Evolutionary conservation across 2,888 invertebrate species (phyloP).

Genomic region (Aleiodes testaceus): DNA sequence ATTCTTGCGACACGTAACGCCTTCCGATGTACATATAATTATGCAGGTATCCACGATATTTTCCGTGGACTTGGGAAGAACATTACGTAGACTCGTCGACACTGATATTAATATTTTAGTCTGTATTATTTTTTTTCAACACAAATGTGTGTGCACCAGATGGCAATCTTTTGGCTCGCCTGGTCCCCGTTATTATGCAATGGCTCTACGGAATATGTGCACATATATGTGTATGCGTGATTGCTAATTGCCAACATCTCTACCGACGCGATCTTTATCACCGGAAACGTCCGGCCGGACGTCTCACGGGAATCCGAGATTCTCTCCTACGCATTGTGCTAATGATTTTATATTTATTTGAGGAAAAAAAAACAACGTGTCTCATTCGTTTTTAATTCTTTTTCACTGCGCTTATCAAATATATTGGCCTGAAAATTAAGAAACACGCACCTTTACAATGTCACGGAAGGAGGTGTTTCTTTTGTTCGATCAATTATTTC

Average conservation of each 20-base stretch:
- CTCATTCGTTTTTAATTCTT: not conserved
- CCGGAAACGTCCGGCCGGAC: constrained; percentile 58
- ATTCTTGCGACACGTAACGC: constrained; percentile 49
- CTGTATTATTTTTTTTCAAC: constrained; percentile 9
- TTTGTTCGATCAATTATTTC: not conserved
- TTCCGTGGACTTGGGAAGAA: constrained; percentile 2
- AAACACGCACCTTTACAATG: constrained; percentile 21
- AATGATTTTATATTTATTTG: not conserved
- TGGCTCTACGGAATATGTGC: constrained; percentile 62
- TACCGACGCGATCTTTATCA: constrained; percentile 62
- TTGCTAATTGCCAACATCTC: constrained; percentile 66
- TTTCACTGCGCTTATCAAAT: constrained; percentile 6
- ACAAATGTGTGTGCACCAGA: constrained; percentile 38
- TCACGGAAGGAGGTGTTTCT: constrained; percentile 6
- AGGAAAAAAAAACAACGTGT: not conserved
- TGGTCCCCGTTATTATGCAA: constrained; percentile 62
- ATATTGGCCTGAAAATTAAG: constrained; percentile 9
- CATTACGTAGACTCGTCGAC: constrained; percentile 16
- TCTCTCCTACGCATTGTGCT: constrained; percentile 29
- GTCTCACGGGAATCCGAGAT: constrained; percentile 15
- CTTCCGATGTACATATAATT: constrained; percentile 45
- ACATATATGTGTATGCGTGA: constrained; percentile 60
- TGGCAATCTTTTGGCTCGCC: constrained; percentile 53
- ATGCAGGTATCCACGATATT: constrained; percentile 44
- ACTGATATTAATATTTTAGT: constrained; percentile 21